Evolutionary conservation across 92 coral and sea anemone species (phyloP), one percentile per base, ranked within the genome.

Genomic region (Epizoanthus stellaris): DNA sequence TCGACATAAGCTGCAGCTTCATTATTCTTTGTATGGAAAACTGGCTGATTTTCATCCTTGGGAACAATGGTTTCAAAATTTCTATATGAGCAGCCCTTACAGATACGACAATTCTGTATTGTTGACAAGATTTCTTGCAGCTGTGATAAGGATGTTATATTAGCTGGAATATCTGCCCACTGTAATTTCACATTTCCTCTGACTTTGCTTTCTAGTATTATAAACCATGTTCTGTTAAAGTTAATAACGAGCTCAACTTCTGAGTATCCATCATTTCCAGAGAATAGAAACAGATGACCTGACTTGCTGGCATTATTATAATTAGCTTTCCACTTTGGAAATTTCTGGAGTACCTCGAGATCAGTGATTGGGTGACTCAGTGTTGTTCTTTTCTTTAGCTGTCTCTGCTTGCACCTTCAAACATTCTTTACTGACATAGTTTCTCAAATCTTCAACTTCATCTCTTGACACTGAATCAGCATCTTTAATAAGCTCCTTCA

Each of bases 181-280:
- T 57, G 62, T 57, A 57, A n/a, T 14, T 57, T 57, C 62, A 57
- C 62, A 57, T 57, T 57, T 57, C 62, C 62, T 57, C 62, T 57
- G 62, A 57, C 16, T n/a, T 57, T 57, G 62, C 62, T n/a, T 57
- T 57, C 62, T 57, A 57, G 12, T 14, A 57, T n/a, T 57, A 57
- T 57, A n/a, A 11, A 57, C 62, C 62, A 57, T 57, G 16, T 57
- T 57, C 16, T 57, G 16, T 57, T n/a, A 57, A 57, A 14, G 62
- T 57, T 57, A 57, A 23, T 23, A 23, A 23, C 25, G 25, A 23
- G 25, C 25, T 84, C 82, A 54, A 84, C 63, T 56, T 84, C 58
- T 2, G 87, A 82, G 54, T 84, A 84, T 4, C 87, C 87, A 72
- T 84, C 87, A 61, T 84, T 52, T 3, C 87, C 87, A 70, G 87